These are phyloP conservation scores for Acleris sparsana DNA, from an alignment of 2,888 invertebrate species.

Conservation along the genomic window DNA sequence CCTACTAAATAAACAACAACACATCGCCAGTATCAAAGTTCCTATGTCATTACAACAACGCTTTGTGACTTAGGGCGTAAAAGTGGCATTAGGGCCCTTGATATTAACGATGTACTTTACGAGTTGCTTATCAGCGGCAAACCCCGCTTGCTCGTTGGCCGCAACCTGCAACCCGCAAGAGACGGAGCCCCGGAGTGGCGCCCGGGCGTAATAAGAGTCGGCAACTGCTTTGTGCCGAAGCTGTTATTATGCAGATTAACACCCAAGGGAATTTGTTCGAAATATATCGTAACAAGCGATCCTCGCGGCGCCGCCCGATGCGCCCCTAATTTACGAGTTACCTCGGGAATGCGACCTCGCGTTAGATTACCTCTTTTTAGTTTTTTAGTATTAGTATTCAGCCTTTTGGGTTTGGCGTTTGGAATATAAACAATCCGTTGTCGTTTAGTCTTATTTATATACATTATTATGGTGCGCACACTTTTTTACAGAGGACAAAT, in stretches of 20 bases:
- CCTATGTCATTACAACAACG: too few species aligned
- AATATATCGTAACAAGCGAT: conserved; percentile 80
- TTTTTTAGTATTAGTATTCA: conserved; percentile 24
- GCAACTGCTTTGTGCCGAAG: conserved; percentile 78
- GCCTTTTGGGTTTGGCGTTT: conserved; percentile 22
- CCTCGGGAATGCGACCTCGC: conserved; percentile 76
- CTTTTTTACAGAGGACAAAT: too few species aligned
- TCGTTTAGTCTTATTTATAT: too few species aligned
- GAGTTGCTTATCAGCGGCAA: background rate
- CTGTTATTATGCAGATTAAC: conserved; percentile 84
- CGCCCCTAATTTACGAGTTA: conserved; percentile 77
- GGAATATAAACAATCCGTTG: conserved; percentile 25
- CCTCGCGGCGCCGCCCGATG: conserved; percentile 78
- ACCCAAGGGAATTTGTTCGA: conserved; percentile 83
- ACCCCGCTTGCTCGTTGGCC: conserved; percentile 34
- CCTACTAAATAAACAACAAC: too few species aligned
- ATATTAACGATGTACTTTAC: too few species aligned
- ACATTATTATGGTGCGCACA: too few species aligned
- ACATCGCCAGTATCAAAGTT: too few species aligned
- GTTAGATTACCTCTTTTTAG: conserved; percentile 61
- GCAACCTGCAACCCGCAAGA: conserved; percentile 44
- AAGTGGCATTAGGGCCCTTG: too few species aligned
- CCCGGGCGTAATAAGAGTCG: conserved; percentile 79
- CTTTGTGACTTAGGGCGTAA: too few species aligned
- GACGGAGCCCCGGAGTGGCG: conserved; percentile 71